Evolutionary conservation across 2,797 vertebrate species (phyloP), one percentile per base, ranked within the genome.

Genomic region (Pseudochaenichthys georgianus): DNA sequence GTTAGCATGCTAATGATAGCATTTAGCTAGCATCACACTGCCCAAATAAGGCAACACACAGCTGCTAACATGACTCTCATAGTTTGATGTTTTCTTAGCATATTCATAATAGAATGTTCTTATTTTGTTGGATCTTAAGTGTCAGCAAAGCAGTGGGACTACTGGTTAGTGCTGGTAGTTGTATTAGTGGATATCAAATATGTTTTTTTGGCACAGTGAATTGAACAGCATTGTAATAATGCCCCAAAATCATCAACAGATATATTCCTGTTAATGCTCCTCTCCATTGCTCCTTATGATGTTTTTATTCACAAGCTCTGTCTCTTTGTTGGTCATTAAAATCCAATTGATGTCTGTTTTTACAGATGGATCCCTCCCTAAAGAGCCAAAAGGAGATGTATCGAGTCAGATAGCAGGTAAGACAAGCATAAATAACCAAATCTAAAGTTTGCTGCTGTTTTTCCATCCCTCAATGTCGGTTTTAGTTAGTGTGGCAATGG

Each of bases 321-420:
- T 47, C 54, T 62, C 34, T 68, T 9, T 81, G n/a, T 75, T 59
- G 11, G 15, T 73, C 17, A 59, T 67, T 31, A 61, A 4, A 10
- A 41, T 23, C 45, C 19, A 55, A 4, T 43, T 9, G 15, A 15
- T 72, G 2, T 78, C 17, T 83, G 31, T 85, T n/a, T 31, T 61
- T 68, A 19, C 87, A 94, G 93, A 94, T 87, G 91, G 90, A 88
- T 90, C 91, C 83, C 88, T 94, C 77, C 87, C 91, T 62, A 94
- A 94, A 83, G 93, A 94, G 85, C 82, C 91, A 38, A 93, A 92
- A 92, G 93, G 92, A 89, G 93, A 94, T 81, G 90, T 90, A 66
- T 92, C 90, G 6, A 88, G 88, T 83, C 92, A 93, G 88, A 91
- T 90, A 75, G 90, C 93, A 93, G 93, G 93, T 94, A 92, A 88